Evolutionary conservation across 2,797 vertebrate genomes (phyloP).

Genomic region (Syncerus caffer): DNA sequence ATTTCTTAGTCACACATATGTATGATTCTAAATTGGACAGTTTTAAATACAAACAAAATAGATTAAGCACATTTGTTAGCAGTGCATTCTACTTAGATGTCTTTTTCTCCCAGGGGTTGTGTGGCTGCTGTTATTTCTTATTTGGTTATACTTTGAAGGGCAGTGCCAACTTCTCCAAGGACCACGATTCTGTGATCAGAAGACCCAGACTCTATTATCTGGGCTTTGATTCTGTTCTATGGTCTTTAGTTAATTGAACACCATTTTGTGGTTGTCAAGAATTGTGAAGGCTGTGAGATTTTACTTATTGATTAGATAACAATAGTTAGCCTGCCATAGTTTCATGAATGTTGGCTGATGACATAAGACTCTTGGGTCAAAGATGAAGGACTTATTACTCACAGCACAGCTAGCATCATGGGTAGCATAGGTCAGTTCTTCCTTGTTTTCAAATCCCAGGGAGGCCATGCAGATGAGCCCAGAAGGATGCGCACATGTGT

Average conservation of each 20-base stretch:
- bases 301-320: neutral
- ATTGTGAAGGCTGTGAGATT: neutral
- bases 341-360: neutral
- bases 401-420: neutral
- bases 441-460: neutral
- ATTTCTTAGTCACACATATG: constrained; percentile 10
- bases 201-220: neutral
- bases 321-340: neutral
- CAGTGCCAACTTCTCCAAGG: neutral
- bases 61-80: neutral
- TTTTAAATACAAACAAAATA: constrained; percentile 3
- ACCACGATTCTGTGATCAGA: neutral
- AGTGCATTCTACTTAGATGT: neutral
- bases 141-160: neutral
- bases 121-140: constrained; percentile 12
- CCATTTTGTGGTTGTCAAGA: neutral
- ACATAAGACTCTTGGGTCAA: neutral
- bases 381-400: neutral
- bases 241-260: neutral
- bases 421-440: neutral
- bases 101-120: neutral
- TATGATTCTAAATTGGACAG: constrained; percentile 18
- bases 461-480: neutral
- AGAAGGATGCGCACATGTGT: neutral
- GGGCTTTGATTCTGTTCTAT: neutral